phyloP scores from a whole-genome alignment of 2,113 vertebrate species.

The Uropsilus gracilis region DNA sequence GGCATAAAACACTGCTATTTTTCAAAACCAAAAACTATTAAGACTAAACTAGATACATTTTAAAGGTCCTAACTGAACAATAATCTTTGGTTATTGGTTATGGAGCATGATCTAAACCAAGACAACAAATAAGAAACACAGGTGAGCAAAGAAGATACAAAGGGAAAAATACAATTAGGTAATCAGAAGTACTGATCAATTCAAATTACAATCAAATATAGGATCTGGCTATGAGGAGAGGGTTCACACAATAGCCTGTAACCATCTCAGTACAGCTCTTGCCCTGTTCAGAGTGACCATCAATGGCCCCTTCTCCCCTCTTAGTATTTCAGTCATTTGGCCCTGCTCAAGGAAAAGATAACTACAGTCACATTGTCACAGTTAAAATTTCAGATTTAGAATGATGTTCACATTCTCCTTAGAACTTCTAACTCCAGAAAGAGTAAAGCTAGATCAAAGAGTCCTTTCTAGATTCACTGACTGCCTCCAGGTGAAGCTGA shows the following conservation, averaged over 20 bases:
- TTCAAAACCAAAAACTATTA: background rate
- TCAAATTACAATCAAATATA: background rate
- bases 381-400: background rate
- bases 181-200: background rate
- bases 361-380: background rate
- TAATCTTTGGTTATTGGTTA: background rate
- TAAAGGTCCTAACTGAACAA: background rate
- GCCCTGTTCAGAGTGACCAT: background rate
- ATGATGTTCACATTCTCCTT: background rate
- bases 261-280: background rate
- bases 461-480: background rate
- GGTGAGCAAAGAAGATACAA: background rate
- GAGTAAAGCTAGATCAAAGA: background rate
- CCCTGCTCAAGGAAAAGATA: background rate
- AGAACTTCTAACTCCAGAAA: constrained; percentile 11
- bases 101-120: background rate
- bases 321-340: background rate
- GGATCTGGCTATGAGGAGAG: background rate
- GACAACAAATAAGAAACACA: background rate
- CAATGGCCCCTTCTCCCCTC: background rate
- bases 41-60: background rate
- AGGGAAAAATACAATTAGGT: background rate
- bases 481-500: background rate
- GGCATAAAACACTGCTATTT: background rate
- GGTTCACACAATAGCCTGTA: background rate